Conservation (phyloP, 2,113 vertebrate species). For the Scatophagus argus region DNA sequence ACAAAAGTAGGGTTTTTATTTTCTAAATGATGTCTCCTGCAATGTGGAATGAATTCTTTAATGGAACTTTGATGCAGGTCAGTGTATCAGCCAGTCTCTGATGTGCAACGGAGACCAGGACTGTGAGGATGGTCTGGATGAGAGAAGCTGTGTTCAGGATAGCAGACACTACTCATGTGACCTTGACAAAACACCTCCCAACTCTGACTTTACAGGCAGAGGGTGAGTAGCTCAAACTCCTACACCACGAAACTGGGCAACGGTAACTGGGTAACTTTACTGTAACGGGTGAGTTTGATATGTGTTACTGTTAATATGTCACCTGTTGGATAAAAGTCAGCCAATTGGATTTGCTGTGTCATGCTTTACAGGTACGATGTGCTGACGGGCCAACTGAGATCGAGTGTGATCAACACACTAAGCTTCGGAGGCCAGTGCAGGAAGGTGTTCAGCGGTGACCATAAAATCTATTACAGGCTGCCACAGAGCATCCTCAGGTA, state of each 20-base stretch:
- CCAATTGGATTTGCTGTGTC: not conserved
- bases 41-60: not conserved
- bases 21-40: not conserved
- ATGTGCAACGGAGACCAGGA: slow-evolving; percentile 95
- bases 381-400: slow-evolving; percentile 84
- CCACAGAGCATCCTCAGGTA: slow-evolving; percentile 91
- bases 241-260: not conserved
- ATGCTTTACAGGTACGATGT: slow-evolving; percentile 83
- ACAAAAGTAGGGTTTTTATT: too few species aligned
- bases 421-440: slow-evolving; percentile 94
- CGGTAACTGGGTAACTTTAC: too few species aligned
- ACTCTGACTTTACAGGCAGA: slow-evolving; percentile 89
- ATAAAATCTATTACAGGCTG: slow-evolving; percentile 85
- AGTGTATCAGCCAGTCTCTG: slow-evolving; percentile 89
- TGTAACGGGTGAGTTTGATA: too few species aligned
- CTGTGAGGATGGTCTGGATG: slow-evolving; percentile 92
- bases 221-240: slow-evolving; percentile 82
- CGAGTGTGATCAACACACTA: slow-evolving; percentile 89
- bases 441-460: slow-evolving; percentile 89
- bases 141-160: slow-evolving; percentile 83
- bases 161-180: slow-evolving; percentile 81
- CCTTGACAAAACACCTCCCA: slow-evolving; percentile 86
- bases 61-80: slow-evolving; percentile 80
- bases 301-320: too few species aligned
- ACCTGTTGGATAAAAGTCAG: not conserved